Base-by-base conservation (phyloP, 2,113 vertebrate species). In the Pelecanus crispus region DNA sequence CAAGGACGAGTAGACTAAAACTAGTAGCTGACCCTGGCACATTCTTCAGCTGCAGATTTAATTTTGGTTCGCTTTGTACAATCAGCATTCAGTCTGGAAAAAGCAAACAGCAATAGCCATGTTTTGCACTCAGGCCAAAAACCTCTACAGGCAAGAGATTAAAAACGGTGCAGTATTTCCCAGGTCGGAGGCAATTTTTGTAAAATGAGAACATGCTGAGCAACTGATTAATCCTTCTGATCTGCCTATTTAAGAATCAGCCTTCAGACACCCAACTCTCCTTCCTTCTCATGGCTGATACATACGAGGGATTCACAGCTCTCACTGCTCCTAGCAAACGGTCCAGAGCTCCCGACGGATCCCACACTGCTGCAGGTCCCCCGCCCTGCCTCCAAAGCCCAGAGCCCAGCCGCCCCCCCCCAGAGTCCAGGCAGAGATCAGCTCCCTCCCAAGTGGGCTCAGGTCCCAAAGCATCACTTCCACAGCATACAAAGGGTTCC, bases 201-300 rank as follows among this genome's bases (percentile, higher is more conserved):
- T 66, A 67, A 85, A 92, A 90, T 7, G 44, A 87, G 82, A 92
- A 78, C 70, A 22, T 44, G 66, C 75, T 55, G 86, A 90, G 63
- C 59, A 82, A 58, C 77, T 75, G 81, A 63, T 84, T 77, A 87
- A 94, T 80, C 81, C 90, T 83, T 72, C 83, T 86, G 62, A 94
- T 94, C 83, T 24, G 3, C 55, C 74, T 45, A 45, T 82, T 88
- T 82, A 63, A 15, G 61, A 71, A 75, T 80, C 47, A 86, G n/a
- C 73, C 90, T n/a, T 83, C 67, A 75, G 90, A 65, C 68, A 50
- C 62, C 28, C 53, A 29, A 10, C 38, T 67, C 53, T 34, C 32
- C 2, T 11, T 80, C 45, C 66, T 90, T 58, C 73, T 82, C 42
- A 22, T 0, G 7, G 32, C 81, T 67, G 58, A 24, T 11, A 34